phyloP scores from a whole-genome alignment of 2,888 invertebrate genomes.

The Byasa hedistus region DNA sequence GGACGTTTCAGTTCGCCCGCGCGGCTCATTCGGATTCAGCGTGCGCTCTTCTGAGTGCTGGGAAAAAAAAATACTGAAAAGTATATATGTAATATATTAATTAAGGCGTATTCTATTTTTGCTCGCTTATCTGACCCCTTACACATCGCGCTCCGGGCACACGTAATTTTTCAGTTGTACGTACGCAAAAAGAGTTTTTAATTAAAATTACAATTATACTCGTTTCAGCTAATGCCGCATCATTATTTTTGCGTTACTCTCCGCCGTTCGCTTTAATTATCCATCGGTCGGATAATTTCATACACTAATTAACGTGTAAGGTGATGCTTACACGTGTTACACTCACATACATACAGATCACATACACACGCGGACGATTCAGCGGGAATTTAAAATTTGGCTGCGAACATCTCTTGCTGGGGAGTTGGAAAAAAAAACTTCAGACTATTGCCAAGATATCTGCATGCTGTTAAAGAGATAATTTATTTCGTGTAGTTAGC shows the following conservation, averaged over 20 bases:
- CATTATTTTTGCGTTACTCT: slow-evolving; percentile 26
- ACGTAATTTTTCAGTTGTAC: slow-evolving; percentile 39
- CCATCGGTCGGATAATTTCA: slow-evolving; percentile 16
- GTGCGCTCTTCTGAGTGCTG: slow-evolving; percentile 49
- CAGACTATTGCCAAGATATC: too few species aligned
- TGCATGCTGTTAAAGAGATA: too few species aligned
- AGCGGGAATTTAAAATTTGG: too few species aligned
- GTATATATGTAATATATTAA: slow-evolving; percentile 64
- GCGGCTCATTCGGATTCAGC: slow-evolving; percentile 71
- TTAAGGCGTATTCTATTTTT: slow-evolving; percentile 66
- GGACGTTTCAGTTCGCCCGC: slow-evolving; percentile 72
- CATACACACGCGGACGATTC: too few species aligned
- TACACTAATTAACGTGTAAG: slow-evolving; percentile 13
- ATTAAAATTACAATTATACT: slow-evolving; percentile 42
- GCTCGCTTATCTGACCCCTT: slow-evolving; percentile 62
- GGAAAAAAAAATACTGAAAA: slow-evolving; percentile 35
- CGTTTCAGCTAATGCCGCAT: slow-evolving; percentile 23
- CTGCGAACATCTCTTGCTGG: too few species aligned
- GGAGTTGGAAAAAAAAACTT: too few species aligned
- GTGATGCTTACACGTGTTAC: not conserved
- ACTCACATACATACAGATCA: too few species aligned
- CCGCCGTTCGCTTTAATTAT: slow-evolving; percentile 21
- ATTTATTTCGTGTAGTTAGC: too few species aligned
- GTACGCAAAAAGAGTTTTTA: slow-evolving; percentile 39
- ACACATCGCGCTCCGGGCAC: slow-evolving; percentile 47